Conservation (phyloP, 1,140 invertebrate genomes). For the Heterodera schachtii region DNA sequence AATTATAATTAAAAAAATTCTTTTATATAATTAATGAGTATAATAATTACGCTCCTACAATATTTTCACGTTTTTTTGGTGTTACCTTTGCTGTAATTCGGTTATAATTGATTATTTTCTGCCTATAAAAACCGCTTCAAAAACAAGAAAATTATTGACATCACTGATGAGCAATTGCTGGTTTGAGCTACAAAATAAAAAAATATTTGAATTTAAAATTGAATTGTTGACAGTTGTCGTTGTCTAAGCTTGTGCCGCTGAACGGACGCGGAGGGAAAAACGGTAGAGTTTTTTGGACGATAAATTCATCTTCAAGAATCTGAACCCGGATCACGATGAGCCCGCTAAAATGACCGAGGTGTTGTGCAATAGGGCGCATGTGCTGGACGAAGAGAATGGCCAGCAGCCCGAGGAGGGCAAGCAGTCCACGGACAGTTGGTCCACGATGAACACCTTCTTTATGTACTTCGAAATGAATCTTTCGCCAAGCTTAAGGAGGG, state of each 20-base stretch:
- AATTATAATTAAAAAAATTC: too few species aligned
- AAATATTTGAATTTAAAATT: not conserved
- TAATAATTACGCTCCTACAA: too few species aligned
- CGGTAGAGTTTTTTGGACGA: not conserved
- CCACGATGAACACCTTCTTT: not conserved
- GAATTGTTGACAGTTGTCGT: not conserved
- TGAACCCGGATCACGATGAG: not conserved
- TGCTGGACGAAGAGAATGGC: too few species aligned
- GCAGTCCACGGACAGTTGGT: too few species aligned
- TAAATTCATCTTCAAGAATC: not conserved
- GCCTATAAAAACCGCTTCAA: too few species aligned
- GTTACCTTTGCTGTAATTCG: too few species aligned
- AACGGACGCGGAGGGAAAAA: not conserved
- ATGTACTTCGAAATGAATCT: not conserved
- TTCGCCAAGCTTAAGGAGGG: not conserved
- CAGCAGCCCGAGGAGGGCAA: too few species aligned
- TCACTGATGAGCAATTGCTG: not conserved
- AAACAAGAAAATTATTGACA: too few species aligned
- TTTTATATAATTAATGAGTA: too few species aligned
- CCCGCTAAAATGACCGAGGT: not conserved
- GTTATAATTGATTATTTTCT: too few species aligned
- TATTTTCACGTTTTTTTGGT: too few species aligned
- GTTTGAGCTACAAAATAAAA: not conserved
- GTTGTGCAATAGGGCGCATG: not conserved
- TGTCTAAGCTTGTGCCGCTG: not conserved